Evolutionary conservation across 2,797 vertebrate genomes (phyloP), one percentile per base, ranked within the genome.

Genomic region (Anableps anableps): DNA sequence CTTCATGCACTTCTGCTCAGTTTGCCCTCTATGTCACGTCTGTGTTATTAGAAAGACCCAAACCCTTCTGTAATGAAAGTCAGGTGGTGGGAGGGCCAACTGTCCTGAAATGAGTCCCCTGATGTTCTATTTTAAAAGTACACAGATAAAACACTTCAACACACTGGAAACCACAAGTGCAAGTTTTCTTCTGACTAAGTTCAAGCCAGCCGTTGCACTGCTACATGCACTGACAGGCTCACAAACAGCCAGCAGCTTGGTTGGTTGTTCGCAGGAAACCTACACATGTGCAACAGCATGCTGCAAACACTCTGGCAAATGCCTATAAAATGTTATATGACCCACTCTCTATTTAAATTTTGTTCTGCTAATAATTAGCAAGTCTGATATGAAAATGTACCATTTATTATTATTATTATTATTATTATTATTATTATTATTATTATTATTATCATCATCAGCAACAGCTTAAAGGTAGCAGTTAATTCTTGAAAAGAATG

Each of bases 1-100:
- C 34, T 76, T 68, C 62, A 31, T n/a, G 50, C 83, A 81, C 62
- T 41, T 82, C 53, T 23, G 5, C 64, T 64, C 47, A 78, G 55
- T 51, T 64, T 73, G 4, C 21, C 34, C 16, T 60, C 36, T 31
- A 53, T 41, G 36, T 73, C 45, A 1, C 10, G 60, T 38, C 80
- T 68, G 43, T 41, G 41, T 47, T 79, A 77, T 76, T 75, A 62
- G 72, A 64, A 23, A 73, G 55, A 51, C 66, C 55, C 29, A 68
- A 45, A 26, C 41, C 29, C 19, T 79, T 79, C 79, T 71, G 77
- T 86, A 88, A 92, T 88, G 66, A 78, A 85, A 90, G 82, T 92
- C 88, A 92, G 88, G 80, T 80, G 85, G 89, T 85, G 81, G 80
- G 62, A 85, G 84, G 75, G 74, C 78, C 66, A 38, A 47, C 36